Evolutionary conservation across 2,797 vertebrate genomes (phyloP), one percentile per base, ranked within the genome.

Genomic region (Sebastes itinus): DNA sequence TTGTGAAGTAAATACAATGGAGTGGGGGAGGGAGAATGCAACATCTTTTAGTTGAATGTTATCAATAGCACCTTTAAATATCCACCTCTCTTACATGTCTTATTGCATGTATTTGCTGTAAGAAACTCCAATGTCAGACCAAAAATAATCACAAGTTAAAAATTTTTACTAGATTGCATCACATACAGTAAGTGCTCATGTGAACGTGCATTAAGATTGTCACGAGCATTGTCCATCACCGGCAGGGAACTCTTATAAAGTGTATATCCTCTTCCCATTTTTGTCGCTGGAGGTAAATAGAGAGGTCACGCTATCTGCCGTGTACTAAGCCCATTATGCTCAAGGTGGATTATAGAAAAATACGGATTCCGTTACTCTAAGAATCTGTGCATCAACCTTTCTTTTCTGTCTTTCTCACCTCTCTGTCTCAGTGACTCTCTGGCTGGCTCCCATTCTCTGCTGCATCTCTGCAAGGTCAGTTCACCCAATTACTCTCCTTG

Each of bases 401-500:
- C 2, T 22, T 32, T 46, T 5, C n/a, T 18, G 3, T 76, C 22
- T 59, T 18, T 75, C 22, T 75, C 72, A 54, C 30, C 63, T 38
- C 61, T 67, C 32, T 14, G 0, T 14, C 63, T 60, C 1, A 32
- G 23, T 66, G 52, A 30, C 68, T 64, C 22, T 58, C 42, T 54
- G 23, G 65, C 60, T 65, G 33, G 23, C 54, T 56, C 62, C 33
- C 56, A 23, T 62, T 64, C 30, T 69, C 46, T 55, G 52, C 25
- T 49, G 16, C 25, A 68, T 59, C 77, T 35, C 60, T 75, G 30
- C 84, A 81, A 87, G 91, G 86, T 88, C 86, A 84, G 42, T 42
- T 72, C 60, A 81, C 11, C 71, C 83, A 86, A 85, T 90, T 82
- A 78, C 65, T 65, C 77, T 62, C 62, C 73, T 84, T 77, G 55